These are phyloP conservation scores for Drosophila lacicola DNA, from an alignment of 2,888 invertebrate species.

Conservation along the genomic window DNA sequence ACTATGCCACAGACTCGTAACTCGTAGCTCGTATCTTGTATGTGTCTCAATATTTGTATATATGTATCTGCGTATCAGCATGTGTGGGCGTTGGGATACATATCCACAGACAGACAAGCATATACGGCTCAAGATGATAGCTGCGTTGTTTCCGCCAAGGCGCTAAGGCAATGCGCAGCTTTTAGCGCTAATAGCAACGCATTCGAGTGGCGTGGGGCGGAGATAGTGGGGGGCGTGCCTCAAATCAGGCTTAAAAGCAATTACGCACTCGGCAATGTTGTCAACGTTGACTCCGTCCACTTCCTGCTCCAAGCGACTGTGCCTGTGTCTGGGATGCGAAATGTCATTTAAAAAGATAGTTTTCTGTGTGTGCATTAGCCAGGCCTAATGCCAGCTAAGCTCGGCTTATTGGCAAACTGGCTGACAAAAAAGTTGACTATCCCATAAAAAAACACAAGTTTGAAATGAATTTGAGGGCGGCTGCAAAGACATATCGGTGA, in stretches of 20 bases:
- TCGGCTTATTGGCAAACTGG: slow-evolving; percentile 1
- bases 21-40: slow-evolving; percentile 8
- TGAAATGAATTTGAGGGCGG: background rate
- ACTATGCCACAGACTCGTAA: background rate
- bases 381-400: slow-evolving; percentile 10
- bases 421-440: background rate
- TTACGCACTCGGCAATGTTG: slow-evolving; percentile 69
- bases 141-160: slow-evolving; percentile 64
- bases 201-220: slow-evolving; percentile 6
- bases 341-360: slow-evolving; percentile 43
- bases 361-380: slow-evolving; percentile 41
- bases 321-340: slow-evolving; percentile 44
- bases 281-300: slow-evolving; percentile 47
- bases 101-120: background rate
- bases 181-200: slow-evolving; percentile 65
- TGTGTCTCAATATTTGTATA: slow-evolving; percentile 16
- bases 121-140: slow-evolving; percentile 12
- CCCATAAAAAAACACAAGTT: background rate
- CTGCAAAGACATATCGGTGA: too few relatives aligned
- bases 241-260: slow-evolving; percentile 70
- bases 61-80: slow-evolving; percentile 8
- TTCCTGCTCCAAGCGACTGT: slow-evolving; percentile 65
- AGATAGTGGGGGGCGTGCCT: slow-evolving; percentile 53
- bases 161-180: slow-evolving; percentile 52
- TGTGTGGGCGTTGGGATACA: slow-evolving; percentile 28